Base-by-base conservation (phyloP, 64 coral and sea anemone genomes). In the Montipora capricornis region DNA sequence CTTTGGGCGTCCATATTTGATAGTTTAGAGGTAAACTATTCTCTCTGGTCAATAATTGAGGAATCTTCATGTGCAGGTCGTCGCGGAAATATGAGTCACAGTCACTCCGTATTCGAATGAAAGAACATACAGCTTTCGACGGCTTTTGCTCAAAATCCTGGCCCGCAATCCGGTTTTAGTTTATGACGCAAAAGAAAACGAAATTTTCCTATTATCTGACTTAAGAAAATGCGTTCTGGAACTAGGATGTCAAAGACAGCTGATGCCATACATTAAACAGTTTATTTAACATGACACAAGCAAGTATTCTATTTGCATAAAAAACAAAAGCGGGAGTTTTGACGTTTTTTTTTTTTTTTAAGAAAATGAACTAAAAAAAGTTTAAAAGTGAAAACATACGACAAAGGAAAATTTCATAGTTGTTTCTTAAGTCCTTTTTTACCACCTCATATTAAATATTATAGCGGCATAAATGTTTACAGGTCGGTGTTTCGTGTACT, bases 1-100 rank as follows among this genome's bases (percentile, higher is more conserved):
- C 20, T 86, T 71, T 86, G 66, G 19, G 9, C 66, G 10, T 86
- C 66, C 82, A 85, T 85, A 16, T 70, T 70, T 71, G 4, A 64
- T 0, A 14, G 59, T 49, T 69, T 55, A 50, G n/a, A 48, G 24
- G 1, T 5, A 2, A 66, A 83, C 29, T 2, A 48, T 57, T 57
- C 37, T 37, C 37, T 57, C 53, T 57, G 53, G 6, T 6, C 53
- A 8, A 0, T 57, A 57, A 57, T 1, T 57, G 53, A 37, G 37
- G 37, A 37, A 37, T 37, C 1, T 37, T 37, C 37, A 2, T 37
- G 37, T 37, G 37, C 37, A 45, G 3, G 71, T 44, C 71, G 71
- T 10, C 14, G 12, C 0, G 0, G 3, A 64, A 0, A 64, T 64
- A 7, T 37, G 37, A 37, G 37, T 0, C 37, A 37, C 37, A 37